phyloP scores from a whole-genome alignment of 2,797 vertebrate genomes.

The Notoglanidium macrostoma region DNA sequence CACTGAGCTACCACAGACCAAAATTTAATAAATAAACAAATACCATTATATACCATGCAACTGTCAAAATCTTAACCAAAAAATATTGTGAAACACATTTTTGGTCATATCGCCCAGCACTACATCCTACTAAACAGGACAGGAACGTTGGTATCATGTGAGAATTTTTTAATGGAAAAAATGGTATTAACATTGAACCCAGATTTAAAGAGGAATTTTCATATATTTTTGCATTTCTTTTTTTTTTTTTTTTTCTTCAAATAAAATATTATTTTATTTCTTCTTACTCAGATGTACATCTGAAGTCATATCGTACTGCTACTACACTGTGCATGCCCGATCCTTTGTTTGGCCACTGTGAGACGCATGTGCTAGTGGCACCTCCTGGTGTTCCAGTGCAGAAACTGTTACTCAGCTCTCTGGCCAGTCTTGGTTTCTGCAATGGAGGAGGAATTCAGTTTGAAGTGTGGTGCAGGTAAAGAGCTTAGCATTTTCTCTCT shows the following conservation, averaged over 20 bases:
- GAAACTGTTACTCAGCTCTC: conserved; percentile 82
- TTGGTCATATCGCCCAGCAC: too few relatives aligned
- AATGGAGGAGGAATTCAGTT: conserved; percentile 86
- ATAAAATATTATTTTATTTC: background rate
- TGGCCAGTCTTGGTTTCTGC: conserved; percentile 73
- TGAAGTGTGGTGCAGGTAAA: conserved; percentile 97
- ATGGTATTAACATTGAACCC: background rate
- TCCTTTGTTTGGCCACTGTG: conserved; percentile 83
- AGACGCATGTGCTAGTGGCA: conserved; percentile 82
- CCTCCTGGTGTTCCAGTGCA: conserved; percentile 86
- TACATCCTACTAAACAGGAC: background rate
- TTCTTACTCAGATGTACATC: conserved; percentile 63
- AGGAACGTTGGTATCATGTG: background rate
- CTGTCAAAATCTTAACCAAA: too few relatives aligned
- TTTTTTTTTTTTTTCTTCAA: background rate
- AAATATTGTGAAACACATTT: too few relatives aligned
- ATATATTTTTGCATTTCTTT: background rate
- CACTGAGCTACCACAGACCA: too few relatives aligned
- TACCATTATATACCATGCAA: too few relatives aligned
- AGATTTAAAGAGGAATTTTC: background rate
- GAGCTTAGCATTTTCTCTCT: background rate
- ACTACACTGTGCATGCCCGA: conserved; percentile 90
- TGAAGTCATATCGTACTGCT: conserved; percentile 84
- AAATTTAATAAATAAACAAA: too few relatives aligned
- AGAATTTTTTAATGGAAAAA: background rate